These are phyloP conservation scores for Trisateles emortualis DNA, from an alignment of 2,888 invertebrate genomes.

Conservation along the genomic window DNA sequence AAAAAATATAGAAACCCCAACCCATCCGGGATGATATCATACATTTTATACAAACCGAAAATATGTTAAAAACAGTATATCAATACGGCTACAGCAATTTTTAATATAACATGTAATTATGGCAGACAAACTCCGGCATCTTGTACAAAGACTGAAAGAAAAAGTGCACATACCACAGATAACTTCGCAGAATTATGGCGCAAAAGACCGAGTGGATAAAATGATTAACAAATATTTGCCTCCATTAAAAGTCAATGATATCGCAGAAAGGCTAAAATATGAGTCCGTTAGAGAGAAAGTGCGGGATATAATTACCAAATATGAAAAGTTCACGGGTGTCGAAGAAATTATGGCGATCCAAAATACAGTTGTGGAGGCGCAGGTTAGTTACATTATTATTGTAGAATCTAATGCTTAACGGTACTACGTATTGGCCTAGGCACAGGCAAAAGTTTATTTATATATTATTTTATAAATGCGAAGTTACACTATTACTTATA, in stretches of 20 bases:
- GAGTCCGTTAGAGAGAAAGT: slow-evolving; percentile 69
- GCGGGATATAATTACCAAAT: slow-evolving; percentile 85
- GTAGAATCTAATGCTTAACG: too few species aligned
- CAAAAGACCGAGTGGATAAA: slow-evolving; percentile 75
- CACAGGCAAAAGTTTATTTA: too few species aligned
- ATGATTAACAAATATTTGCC: slow-evolving; percentile 74
- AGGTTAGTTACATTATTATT: slow-evolving; percentile 65
- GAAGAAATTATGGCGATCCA: slow-evolving; percentile 92
- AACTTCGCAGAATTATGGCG: slow-evolving; percentile 1
- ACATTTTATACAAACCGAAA: slow-evolving; percentile 52
- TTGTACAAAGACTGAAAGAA: slow-evolving; percentile 73
- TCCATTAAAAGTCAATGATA: slow-evolving; percentile 66
- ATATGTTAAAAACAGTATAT: slow-evolving; percentile 37
- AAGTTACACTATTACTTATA: too few species aligned
- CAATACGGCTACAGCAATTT: too few species aligned
- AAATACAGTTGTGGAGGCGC: slow-evolving; percentile 90
- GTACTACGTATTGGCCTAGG: too few species aligned
- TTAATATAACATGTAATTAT: slow-evolving; percentile 71
- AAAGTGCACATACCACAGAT: slow-evolving; percentile 68
- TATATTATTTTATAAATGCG: too few species aligned
- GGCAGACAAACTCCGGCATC: slow-evolving; percentile 75
- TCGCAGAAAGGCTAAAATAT: slow-evolving; percentile 76
- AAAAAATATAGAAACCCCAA: slow-evolving; percentile 23
- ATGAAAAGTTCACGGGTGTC: slow-evolving; percentile 92
- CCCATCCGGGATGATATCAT: slow-evolving; percentile 52